Base-by-base conservation (phyloP, 2,113 vertebrate genomes). In the Ascaphus truei region DNA sequence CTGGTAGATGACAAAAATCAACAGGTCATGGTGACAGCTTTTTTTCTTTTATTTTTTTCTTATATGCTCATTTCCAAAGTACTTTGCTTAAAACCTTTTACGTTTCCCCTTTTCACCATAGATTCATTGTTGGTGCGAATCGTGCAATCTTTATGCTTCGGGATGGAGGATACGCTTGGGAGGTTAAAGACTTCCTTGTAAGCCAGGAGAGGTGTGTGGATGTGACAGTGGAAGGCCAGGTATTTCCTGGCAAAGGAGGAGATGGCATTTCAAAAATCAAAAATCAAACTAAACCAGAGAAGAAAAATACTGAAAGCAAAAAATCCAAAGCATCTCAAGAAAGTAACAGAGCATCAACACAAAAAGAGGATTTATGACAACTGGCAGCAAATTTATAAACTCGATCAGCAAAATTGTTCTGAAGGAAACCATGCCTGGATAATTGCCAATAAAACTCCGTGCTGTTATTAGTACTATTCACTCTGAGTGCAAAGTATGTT, bases 51-150 rank as follows among this genome's bases (percentile, higher is more conserved):
- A n/a, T n/a, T n/a, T n/a, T n/a, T n/a, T n/a, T n/a, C n/a, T n/a
- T n/a, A n/a, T n/a, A n/a, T n/a, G n/a, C n/a, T n/a, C n/a, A n/a
- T n/a, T n/a, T n/a, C n/a, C n/a, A n/a, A n/a, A n/a, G n/a, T n/a
- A 6, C 31, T 33, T 33, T 6, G 31, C 31, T 33, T 5, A 33
- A 33, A 33, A 33, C 31, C n/a, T n/a, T n/a, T n/a, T n/a, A n/a
- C n/a, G n/a, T n/a, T n/a, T 33, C 31, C 31, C 1, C 0, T 1
- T 2, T 62, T 77, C 64, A 71, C 4, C 1, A 50, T 9, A 99
- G 97, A 84, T 99, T 99, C 56, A 95, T 99, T n/a, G 97, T 99
- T 68, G 96, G 96, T 16, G 90, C 95, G 8, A 95, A 99, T 79
- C 87, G 97, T 1, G 96, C 86, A 41, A 99, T 99, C 83, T 99